These are phyloP conservation scores for honey bee (Apis mellifera) DNA, from an alignment of 1,140 invertebrate genomes.

Conservation along the genomic window DNA sequence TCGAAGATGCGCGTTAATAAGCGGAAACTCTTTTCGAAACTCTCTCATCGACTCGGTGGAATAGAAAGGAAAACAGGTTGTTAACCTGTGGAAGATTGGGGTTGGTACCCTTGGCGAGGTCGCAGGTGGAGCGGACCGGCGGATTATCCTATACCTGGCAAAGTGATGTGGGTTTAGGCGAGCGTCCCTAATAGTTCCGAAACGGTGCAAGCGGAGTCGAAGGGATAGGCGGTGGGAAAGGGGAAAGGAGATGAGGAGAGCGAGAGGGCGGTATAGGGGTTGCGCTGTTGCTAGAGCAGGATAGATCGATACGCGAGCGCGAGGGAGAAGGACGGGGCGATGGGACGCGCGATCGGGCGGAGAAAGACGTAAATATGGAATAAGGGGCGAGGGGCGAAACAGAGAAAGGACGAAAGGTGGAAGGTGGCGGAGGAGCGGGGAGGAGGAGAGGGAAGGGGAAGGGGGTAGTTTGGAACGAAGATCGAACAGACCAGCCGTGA, in stretches of 20 bases:
- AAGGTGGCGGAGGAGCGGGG: not conserved
- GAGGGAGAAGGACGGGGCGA: not conserved
- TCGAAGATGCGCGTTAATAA: too few relatives aligned
- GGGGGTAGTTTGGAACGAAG: conserved; percentile 55
- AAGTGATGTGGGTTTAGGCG: conserved; percentile 63
- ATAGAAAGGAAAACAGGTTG: not conserved
- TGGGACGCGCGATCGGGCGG: not conserved
- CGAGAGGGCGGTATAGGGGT: conserved; percentile 3
- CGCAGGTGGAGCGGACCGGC: conserved; percentile 59
- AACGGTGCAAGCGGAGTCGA: conserved; percentile 64
- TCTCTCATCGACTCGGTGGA: too few relatives aligned
- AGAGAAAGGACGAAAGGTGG: conserved; percentile 25
- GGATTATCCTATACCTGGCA: conserved; percentile 62
- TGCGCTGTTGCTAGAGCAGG: conserved; percentile 16
- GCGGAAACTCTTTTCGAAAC: too few relatives aligned
- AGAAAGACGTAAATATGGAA: conserved; percentile 39
- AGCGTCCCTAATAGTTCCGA: conserved; percentile 71
- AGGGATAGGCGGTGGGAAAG: conserved; percentile 52
- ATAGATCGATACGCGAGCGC: conserved; percentile 39
- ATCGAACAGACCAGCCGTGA: conserved; percentile 80
- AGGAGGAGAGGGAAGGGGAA: not conserved
- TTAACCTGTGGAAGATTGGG: not conserved
- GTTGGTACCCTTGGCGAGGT: not conserved
- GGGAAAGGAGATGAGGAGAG: conserved; percentile 46
- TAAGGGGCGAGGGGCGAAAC: conserved; percentile 33